These are phyloP conservation scores for Drosophila glabriapex DNA, from an alignment of 2,888 invertebrate species.

Conservation along the genomic window DNA sequence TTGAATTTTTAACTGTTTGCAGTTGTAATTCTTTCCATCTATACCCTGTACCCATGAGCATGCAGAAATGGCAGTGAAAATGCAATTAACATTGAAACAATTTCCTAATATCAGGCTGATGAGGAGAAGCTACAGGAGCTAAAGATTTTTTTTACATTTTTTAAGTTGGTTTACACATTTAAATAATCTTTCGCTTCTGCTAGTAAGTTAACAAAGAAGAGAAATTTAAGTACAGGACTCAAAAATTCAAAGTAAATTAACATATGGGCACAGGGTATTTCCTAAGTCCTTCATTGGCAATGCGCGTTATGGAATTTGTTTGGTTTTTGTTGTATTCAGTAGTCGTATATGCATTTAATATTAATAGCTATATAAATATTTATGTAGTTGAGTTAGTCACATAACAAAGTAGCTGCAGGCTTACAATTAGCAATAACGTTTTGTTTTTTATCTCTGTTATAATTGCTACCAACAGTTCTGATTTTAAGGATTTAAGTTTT, in stretches of 20 bases:
- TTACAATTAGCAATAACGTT: constrained; percentile 51
- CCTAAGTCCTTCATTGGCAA: constrained; percentile 16
- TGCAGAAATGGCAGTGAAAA: constrained; percentile 1
- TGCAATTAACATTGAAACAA: background rate
- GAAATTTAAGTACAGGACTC: background rate
- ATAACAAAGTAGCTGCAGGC: constrained; percentile 70
- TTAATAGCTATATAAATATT: constrained; percentile 74
- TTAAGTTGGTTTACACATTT: background rate
- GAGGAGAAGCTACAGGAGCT: no score
- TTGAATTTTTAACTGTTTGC: constrained; percentile 75
- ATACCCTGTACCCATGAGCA: constrained; percentile 26
- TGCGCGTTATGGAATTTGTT: constrained; percentile 34
- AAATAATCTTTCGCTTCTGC: background rate
- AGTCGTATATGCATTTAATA: constrained; percentile 40
- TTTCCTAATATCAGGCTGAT: background rate
- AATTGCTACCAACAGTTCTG: constrained; percentile 36
- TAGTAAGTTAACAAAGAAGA: background rate
- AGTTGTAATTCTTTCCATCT: constrained; percentile 26
- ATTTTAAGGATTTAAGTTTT: constrained; percentile 9
- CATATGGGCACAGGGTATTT: constrained; percentile 42
- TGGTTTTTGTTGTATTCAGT: constrained; percentile 27
- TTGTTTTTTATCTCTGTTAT: constrained; percentile 24
- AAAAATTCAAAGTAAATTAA: background rate
- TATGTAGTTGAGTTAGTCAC: constrained; percentile 72
- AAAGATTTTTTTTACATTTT: background rate